Conservation (phyloP, 2,888 invertebrate species). For the Ectobius pallidus region DNA sequence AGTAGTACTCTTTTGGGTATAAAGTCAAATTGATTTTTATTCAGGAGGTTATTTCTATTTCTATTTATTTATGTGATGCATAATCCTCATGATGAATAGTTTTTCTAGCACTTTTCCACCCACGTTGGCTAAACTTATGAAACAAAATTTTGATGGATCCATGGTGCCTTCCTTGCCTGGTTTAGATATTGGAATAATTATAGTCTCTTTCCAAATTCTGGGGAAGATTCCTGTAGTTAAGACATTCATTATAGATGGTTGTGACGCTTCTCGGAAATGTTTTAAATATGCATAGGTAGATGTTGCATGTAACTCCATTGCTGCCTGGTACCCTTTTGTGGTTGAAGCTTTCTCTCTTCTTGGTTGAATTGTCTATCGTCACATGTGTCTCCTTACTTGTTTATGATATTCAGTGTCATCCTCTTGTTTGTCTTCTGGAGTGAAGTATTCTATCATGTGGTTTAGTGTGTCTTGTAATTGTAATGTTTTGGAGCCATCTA, state of each 20-base stretch:
- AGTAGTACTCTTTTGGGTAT: neutral
- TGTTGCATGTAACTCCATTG: neutral
- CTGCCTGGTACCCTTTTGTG: neutral
- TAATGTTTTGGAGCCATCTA: no score
- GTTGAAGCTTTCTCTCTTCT: neutral
- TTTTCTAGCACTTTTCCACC: neutral
- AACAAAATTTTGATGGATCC: neutral
- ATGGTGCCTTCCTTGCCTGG: neutral
- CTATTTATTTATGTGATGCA: neutral
- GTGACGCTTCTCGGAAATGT: no score
- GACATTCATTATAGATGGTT: neutral
- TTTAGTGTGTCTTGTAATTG: no score
- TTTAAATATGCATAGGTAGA: neutral
- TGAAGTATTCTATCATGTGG: no score
- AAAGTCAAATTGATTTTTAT: no score
- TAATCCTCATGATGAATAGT: neutral
- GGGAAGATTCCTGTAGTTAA: neutral
- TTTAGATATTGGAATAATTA: neutral
- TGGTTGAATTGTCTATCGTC: neutral
- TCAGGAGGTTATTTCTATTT: no score
- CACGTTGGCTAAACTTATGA: neutral
- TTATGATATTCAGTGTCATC: no score
- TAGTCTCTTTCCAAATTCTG: neutral
- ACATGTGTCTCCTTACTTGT: no score
- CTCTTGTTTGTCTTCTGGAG: no score